Base-by-base conservation (phyloP, 2,888 invertebrate species). In the Oscheius sp. region DNA sequence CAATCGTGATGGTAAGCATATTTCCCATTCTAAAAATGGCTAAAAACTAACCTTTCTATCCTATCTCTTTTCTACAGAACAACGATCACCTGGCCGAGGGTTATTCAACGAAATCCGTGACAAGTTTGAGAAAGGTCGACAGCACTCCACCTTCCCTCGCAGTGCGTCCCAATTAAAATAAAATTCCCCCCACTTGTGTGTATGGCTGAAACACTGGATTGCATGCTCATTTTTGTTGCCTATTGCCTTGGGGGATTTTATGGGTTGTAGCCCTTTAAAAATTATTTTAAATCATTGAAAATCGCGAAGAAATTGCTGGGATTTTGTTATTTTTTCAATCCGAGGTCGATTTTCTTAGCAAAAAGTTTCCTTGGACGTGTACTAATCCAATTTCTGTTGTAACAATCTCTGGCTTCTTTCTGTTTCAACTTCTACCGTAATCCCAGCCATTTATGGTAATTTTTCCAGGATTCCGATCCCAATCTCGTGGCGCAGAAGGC, bases 121-220 rank as follows among this genome's bases (percentile, higher is more conserved):
- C 73, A 77, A 76, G 73, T 83, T 83, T 72, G 83, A 83, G 76
- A 75, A 78, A 81, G 83, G 83, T 80, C 71, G 69, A 27, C 43
- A 69, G 35, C 18, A 23, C 35, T 29, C 61, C 63, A 71, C 49
- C n/a, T 56, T 52, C 23, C 71, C 63, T 27, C 61, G 71, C 59
- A 70, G 70, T 70, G 45, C 70, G 70, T 70, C 35, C 35, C 35
- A 6, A 6, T 35, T 35, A 6, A 3, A 35, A 56, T 18, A 41
- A 61, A n/a, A 6, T 43, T 43, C n/a, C 18, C 6, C 18, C 43
- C 43, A 7, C 13, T 35, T 16, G 41, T 35, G n/a, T 55, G 23
- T 9, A 55, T n/a, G 35, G 35, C 27, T 13, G 58, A 29, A 6
- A 43, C 41, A 61, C 61, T 35, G 35, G 35, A 45, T n/a, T 18